Evolutionary conservation across 2,797 vertebrate genomes (phyloP).

Genomic region (Phrynocephalus guinanensis): DNA sequence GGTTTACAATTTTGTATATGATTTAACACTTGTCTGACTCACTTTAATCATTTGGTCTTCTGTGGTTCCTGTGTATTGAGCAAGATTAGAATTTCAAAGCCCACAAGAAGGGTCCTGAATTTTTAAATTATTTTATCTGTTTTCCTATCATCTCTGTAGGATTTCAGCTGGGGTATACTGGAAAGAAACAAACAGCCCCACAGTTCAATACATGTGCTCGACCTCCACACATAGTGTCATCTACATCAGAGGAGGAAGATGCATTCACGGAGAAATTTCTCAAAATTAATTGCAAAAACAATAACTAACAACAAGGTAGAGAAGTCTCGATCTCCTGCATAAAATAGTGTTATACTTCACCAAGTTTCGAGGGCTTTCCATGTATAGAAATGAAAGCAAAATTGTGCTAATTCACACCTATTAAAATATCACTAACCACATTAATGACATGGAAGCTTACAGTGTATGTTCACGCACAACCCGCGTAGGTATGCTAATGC

Average conservation of each 20-base stretch:
- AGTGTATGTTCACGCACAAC: neutral
- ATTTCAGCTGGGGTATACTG: conserved; percentile 83
- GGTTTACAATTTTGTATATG: neutral
- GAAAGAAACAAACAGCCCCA: conserved; percentile 81
- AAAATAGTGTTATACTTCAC: neutral
- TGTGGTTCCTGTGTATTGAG: neutral
- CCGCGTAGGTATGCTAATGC: neutral
- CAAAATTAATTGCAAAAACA: conserved; percentile 99
- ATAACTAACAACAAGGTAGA: conserved; percentile 93
- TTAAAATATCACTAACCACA: neutral
- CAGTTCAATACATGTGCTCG: conserved; percentile 82
- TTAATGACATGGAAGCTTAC: neutral
- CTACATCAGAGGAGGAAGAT: conserved; percentile 98
- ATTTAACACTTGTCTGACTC: neutral
- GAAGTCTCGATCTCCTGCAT: neutral
- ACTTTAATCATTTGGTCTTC: neutral
- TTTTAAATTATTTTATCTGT: conserved; percentile 6
- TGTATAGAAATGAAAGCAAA: neutral
- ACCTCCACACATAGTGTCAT: conserved; percentile 90
- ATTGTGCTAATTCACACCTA: neutral
- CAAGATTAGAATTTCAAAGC: neutral
- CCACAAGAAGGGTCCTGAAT: conserved; percentile 14
- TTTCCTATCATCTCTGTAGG: conserved; percentile 75
- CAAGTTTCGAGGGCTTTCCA: neutral
- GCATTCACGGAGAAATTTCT: conserved; percentile 99